phyloP scores from a whole-genome alignment of 2,113 vertebrate species.

The Cochlearius cochlearius region DNA sequence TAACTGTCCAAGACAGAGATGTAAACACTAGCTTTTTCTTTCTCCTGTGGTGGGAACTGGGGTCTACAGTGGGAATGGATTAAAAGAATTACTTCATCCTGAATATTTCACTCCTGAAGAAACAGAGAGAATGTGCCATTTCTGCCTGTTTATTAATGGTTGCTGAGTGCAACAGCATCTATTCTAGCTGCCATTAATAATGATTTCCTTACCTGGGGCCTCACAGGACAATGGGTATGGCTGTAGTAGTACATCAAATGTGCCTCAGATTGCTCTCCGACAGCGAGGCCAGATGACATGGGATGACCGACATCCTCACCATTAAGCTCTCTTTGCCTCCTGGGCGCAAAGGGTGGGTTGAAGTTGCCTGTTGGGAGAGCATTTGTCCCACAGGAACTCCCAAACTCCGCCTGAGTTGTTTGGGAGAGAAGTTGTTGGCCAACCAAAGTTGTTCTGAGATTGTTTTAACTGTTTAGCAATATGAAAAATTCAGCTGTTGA shows the following conservation, averaged over 20 bases:
- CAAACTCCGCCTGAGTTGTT: background rate
- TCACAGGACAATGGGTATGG: background rate
- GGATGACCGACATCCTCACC: background rate
- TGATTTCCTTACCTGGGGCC: background rate
- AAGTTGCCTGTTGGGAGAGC: background rate
- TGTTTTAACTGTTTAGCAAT: background rate
- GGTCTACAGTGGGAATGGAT: background rate
- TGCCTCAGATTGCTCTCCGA: background rate
- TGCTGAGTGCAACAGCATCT: background rate
- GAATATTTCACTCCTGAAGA: background rate
- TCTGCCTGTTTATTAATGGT: background rate
- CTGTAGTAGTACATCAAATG: background rate
- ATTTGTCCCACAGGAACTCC: background rate
- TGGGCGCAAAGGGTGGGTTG: rapidly evolving
- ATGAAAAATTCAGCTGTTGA: background rate
- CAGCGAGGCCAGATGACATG: background rate
- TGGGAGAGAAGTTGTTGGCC: background rate
- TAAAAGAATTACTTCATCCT: background rate
- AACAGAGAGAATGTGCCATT: background rate
- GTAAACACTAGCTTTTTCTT: background rate
- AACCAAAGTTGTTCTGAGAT: background rate
- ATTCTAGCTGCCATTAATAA: background rate
- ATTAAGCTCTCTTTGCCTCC: background rate
- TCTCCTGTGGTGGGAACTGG: rapidly evolving
- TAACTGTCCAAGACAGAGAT: background rate